Percentiles rank a stretch among this genome's conserved stretches.
Evolutionary conservation across 2,113 vertebrate genomes (phyloP).

Genomic region (Daphoenositta chrysoptera): DNA sequence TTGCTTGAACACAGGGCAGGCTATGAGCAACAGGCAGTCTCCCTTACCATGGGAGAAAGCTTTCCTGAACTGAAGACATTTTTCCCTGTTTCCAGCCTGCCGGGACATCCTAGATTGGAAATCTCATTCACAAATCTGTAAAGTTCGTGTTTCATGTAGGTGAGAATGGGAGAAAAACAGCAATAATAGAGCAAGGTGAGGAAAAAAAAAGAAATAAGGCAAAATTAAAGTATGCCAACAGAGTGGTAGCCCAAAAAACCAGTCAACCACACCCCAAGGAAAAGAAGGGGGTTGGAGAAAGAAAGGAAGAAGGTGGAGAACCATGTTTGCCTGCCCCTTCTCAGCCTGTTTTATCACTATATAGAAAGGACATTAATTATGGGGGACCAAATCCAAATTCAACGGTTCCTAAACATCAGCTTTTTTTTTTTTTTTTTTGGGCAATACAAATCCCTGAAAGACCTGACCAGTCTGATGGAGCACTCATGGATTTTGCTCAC

Average conservation of each 20-base stretch:
- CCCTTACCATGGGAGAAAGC: not conserved
- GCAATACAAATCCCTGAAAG: not conserved
- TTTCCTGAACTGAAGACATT: not conserved
- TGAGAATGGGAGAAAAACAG: not conserved
- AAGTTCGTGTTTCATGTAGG: not conserved
- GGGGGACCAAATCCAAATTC: not conserved
- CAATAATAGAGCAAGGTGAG: not conserved
- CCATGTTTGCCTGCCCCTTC: not conserved
- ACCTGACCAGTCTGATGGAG: not conserved
- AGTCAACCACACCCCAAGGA: not conserved
- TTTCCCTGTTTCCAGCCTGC: not conserved
- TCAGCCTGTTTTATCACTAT: not conserved
- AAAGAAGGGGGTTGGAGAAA: fast-evolving
- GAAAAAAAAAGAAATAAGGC: not conserved
- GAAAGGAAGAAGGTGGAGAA: not conserved
- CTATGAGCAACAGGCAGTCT: not conserved
- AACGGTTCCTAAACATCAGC: not conserved
- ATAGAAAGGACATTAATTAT: not conserved
- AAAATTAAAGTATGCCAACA: not conserved
- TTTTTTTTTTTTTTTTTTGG: not conserved
- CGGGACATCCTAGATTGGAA: not conserved
- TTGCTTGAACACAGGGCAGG: not conserved
- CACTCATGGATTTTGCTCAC: not conserved
- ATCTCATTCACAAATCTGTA: not conserved
- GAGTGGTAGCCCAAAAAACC: not conserved